Percentiles rank a stretch among this genome's conserved stretches.
These are phyloP conservation scores for Thyatira batis DNA, from an alignment of 2,888 invertebrate genomes.

Conservation along the genomic window DNA sequence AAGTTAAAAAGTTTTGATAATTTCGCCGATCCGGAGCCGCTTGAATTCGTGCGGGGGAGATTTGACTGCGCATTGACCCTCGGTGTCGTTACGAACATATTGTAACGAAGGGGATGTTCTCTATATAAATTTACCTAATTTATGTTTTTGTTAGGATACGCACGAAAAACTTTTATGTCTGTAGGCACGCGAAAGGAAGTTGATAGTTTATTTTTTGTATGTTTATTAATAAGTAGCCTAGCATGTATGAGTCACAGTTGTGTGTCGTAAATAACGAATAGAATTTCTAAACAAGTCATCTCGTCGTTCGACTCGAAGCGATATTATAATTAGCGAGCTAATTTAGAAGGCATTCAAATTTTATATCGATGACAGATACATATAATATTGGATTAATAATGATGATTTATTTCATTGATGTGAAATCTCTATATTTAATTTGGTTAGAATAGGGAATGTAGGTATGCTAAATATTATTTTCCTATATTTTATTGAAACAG, in stretches of 20 bases:
- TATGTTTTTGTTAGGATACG: slow-evolving; percentile 79
- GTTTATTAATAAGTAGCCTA: slow-evolving; percentile 69
- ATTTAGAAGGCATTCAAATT: slow-evolving; percentile 14
- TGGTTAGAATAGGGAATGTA: no score
- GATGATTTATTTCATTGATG: not conserved
- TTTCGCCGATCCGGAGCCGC: slow-evolving; percentile 66
- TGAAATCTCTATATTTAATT: not conserved
- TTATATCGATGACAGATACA: slow-evolving; percentile 27
- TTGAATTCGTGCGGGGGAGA: slow-evolving; percentile 67
- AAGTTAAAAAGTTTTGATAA: slow-evolving; percentile 81
- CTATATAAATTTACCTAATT: slow-evolving; percentile 79
- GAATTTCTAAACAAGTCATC: slow-evolving; percentile 58
- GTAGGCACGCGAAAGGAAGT: slow-evolving; percentile 78
- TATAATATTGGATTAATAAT: not conserved
- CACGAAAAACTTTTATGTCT: slow-evolving; percentile 79
- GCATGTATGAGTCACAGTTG: slow-evolving; percentile 62
- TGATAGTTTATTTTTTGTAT: slow-evolving; percentile 66
- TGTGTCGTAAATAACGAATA: slow-evolving; percentile 58
- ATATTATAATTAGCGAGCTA: slow-evolving; percentile 35
- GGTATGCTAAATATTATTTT: no score
- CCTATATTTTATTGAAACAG: no score
- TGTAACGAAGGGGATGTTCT: slow-evolving; percentile 78
- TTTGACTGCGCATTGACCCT: slow-evolving; percentile 73
- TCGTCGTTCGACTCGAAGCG: slow-evolving; percentile 43
- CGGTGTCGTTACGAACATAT: slow-evolving; percentile 75